Base-by-base conservation (phyloP, 2,888 invertebrate species). In the Cepaea hortensis region DNA sequence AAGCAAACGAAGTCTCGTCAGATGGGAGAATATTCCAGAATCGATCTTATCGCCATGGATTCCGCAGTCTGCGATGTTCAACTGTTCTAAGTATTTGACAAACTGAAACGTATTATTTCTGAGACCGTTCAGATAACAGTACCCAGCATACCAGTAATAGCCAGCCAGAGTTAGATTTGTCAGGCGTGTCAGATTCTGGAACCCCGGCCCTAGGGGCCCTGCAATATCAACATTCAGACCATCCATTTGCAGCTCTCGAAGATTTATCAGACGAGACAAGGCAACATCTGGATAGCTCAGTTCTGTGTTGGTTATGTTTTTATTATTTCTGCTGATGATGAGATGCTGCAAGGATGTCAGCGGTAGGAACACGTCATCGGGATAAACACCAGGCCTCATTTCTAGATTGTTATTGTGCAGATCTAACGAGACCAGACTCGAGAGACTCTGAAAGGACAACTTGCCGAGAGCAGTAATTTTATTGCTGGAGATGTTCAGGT, bases 211-310 rank as follows among this genome's bases (percentile, higher is more conserved):
- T 11, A 88, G 72, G 15, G 46, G 76, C n/a, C 35, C 23, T n/a
- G 81, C 15, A 35, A 81, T 7, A 1, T 76, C 18, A 48, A 23
- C 35, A 20, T 35, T 35, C 35, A 35, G 35, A 35, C 35, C 35
- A 35, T 35, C 35, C 35, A 35, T 35, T 1, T 35, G 65, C 62
- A 88, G 75, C 15, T 68, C 61, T 3, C 46, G 46, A n/a, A 88
- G 80, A 23, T 5, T 72, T 46, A 11, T 7, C 18, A 88, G 68
- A 13, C 20, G 62, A 3, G 88, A 88, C 15, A 88, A 75, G 7
- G 86, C 85, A 11, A 50, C 70, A 35, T 79, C 85, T 0, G 88
- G 88, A 65, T 88, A 88, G n/a, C 23, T 68, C 80, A 79, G 68
- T 3, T 23, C 20, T 13, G 9, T 0, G 3, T 72, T n/a, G 46